Evolutionary conservation across 1,140 invertebrate species (phyloP), one percentile per base, ranked within the genome.

Genomic region (Brachionus paranguensis): DNA sequence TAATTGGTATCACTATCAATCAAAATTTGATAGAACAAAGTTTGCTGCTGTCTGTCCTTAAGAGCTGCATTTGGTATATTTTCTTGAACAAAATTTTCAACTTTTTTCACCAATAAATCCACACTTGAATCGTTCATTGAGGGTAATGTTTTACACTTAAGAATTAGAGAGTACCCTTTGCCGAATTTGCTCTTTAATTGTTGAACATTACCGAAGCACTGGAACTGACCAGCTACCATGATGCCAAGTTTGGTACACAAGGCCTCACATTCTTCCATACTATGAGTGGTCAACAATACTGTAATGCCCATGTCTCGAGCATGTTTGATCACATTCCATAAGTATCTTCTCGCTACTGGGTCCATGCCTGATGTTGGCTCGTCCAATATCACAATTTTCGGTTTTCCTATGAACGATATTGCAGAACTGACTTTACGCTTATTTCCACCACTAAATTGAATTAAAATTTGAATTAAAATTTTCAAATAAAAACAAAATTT

Each of bases 341-440:
- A 65, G 29, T 70, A 72, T 74, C 68, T n/a, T 76, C 76, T 45
- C n/a, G 65, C 86, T 33, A 24, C 83, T 64, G 60, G 10, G 83
- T 55, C 84, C 29, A 85, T 84, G 11, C 83, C 83, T 3, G 55
- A 68, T 27, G 83, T 84, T 29, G 83, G 83, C 27, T 90, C 90
- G 86, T 91, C 90, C 50, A 90, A 85, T 60, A 90, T 86, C 3
- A 90, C 85, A 78, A 90, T 86, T 20, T 88, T 86, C n/a, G 90
- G 90, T 79, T 88, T 87, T 8, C 89, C 89, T 87, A 96, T 91
- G 27, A 98, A 89, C 7, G 96, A 94, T 68, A 99, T 93, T 0
- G 96, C 96, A 53, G 96, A 95, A 86, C 94, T 96, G 27, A 99
- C 89, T 88, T 98, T 97, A 50, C 96, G 91, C 88, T 96, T 97